These are phyloP conservation scores for Pemphigus obesinymphae DNA, from an alignment of 1,140 invertebrate species.

Conservation along the genomic window DNA sequence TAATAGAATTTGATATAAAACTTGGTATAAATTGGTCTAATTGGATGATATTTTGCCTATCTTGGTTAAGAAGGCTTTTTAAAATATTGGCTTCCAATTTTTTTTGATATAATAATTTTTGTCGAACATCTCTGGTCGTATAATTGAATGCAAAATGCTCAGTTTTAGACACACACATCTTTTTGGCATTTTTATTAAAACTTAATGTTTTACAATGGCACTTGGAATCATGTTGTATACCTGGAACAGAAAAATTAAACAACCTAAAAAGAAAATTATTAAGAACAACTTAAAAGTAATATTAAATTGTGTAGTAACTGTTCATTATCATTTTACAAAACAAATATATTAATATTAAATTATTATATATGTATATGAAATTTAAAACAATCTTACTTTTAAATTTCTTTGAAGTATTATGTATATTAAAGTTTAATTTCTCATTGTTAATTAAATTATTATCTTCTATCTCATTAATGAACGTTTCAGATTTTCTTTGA, in stretches of 20 bases:
- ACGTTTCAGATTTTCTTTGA: not conserved
- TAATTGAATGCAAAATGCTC: conserved; percentile 27
- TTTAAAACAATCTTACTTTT: conserved; percentile 4
- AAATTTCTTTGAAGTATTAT: not conserved
- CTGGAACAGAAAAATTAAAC: conserved; percentile 33
- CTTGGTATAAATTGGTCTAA: not conserved
- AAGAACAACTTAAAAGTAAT: not conserved
- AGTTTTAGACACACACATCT: not conserved
- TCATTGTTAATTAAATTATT: not conserved
- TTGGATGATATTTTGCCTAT: not conserved
- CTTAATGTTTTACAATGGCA: conserved; percentile 17
- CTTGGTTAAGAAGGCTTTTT: not conserved
- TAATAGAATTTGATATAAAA: not conserved
- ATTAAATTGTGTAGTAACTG: conserved; percentile 35
- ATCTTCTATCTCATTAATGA: not conserved
- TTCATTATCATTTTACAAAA: conserved; percentile 21
- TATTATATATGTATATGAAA: no score
- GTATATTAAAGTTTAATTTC: not conserved
- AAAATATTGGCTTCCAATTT: not conserved
- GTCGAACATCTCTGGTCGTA: not conserved
- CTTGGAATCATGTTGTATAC: not conserved
- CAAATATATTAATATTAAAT: no score
- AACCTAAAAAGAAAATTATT: conserved; percentile 35
- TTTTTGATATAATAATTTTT: not conserved
- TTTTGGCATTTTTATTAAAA: not conserved